Base-by-base conservation (phyloP, 2,113 vertebrate genomes). In the Crocuta crocuta region DNA sequence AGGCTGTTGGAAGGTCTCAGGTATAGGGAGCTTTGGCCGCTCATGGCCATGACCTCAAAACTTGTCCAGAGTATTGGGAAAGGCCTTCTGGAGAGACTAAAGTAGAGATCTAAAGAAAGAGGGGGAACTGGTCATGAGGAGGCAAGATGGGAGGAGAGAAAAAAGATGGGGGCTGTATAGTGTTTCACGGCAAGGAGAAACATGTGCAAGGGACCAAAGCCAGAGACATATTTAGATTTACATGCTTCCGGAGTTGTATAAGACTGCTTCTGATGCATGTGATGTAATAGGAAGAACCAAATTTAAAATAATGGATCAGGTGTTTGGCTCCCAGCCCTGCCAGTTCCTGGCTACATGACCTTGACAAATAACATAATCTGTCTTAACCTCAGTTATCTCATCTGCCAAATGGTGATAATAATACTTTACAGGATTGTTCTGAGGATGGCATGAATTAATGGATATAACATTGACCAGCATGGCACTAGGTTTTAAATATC, bases 391-490 rank as follows among this genome's bases (percentile, higher is more conserved):
- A 88, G 17, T 80, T 65, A 81, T 83, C 55, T 87, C 73, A 53
- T 50, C 78, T 93, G 70, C 53, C 35, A 76, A 71, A 91, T 55
- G 80, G n/a, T 48, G 61, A 50, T 95, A 90, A 71, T 66, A 68
- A 92, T 26, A 80, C 80, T 79, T 96, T 61, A 63, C 39, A 71
- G 19, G 45, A 26, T 89, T 73, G n/a, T 83, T 81, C 53, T 79
- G 70, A 87, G 50, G 65, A 88, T 66, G 53, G 33, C 39, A 68
- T 94, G 74, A 94, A 65, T 16, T 84, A 85, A 95, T 58, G 85
- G 61, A 63, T 73, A 28, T 82, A 79, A 96, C 87, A 35, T 33
- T 83, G 39, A 31, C 66, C 17, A 82, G 8, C 5, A 28, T 24
- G 5, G n/a, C 13, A 7, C n/a, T 68, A 82, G 17, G 70, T 79